Base-by-base conservation (phyloP, 2,888 invertebrate species). In the Athripsodes cinereus region DNA sequence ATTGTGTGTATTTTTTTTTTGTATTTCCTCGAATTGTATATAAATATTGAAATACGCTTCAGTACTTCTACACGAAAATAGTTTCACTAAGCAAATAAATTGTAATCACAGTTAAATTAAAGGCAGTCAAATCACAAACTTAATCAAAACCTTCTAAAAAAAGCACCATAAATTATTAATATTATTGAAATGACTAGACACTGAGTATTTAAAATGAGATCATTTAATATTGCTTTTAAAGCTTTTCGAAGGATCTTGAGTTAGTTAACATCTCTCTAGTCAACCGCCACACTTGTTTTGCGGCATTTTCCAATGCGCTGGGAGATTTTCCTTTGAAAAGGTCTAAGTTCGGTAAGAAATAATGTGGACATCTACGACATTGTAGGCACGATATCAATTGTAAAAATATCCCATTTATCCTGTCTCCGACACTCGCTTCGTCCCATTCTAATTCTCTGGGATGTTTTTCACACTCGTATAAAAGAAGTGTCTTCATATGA, bases 401-500 rank as follows among this genome's bases (percentile, higher is more conserved):
- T 64, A 97, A 81, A 65, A 96, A 88, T 64, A 96, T 93, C 1
- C 96, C 96, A 72, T 93, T 93, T 68, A 95, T 88, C 52, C 94
- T 81, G 75, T 96, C 96, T 0, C 92, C 94, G 62, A 96, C 82
- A 64, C 90, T 90, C 1, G 85, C 81, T 71, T 96, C 96, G 72
- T 93, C 93, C 96, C 96, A 96, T 71, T 96, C 95, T 65, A 88
- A 82, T 71, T 96, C 95, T 57, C 91, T 80, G 2, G 94, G 93
- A 73, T 96, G 96, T 72, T 96, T 96, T 77, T 96, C 96, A 72
- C 96, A 96, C 74, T 96, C 96, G 79, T 94, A 95, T 65, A 96
- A 75, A 56, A 96, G 76, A 46, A 96, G 78, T 48, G 93, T 95
- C 76, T 90, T 90, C 82, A 90, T 84, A 75, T 95, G 93, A 73